phyloP scores from a whole-genome alignment of 23 tunicate genomes.

The Pegea sp. region DNA sequence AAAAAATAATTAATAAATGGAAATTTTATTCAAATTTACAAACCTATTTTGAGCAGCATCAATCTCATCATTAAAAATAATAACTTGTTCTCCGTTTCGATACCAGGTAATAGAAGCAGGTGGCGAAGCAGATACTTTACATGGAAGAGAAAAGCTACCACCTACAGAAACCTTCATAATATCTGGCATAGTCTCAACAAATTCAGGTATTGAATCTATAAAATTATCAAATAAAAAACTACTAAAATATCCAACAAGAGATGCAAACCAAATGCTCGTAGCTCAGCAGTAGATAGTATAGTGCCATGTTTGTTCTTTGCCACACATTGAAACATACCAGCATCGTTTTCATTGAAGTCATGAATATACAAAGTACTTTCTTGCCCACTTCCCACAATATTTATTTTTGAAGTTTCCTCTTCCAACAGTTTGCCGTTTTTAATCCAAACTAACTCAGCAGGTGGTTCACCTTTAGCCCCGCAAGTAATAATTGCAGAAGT shows the following conservation, averaged over 20 bases:
- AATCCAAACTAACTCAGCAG: constrained; percentile 9
- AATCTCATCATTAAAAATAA: too few relatives aligned
- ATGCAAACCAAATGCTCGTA: constrained; percentile 10
- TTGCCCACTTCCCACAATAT: background rate
- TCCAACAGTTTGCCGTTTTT: constrained; percentile 10
- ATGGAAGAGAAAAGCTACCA: constrained; percentile 2
- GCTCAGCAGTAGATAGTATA: constrained; percentile 21
- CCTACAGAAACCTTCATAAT: constrained; percentile 4
- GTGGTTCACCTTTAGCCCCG: constrained; percentile 12
- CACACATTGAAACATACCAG: constrained; percentile 33
- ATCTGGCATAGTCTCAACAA: constrained; percentile 6
- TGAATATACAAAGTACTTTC: constrained; percentile 4
- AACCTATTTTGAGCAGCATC: too few relatives aligned
- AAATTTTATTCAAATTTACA: too few relatives aligned
- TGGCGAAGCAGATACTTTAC: constrained; percentile 24
- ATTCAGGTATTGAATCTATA: constrained; percentile 3
- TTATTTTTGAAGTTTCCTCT: background rate
- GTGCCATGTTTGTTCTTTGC: constrained; percentile 13
- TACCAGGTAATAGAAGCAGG: constrained; percentile 11
- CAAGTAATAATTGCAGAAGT: constrained; percentile 3
- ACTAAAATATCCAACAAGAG: too few relatives aligned
- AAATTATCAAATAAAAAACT: background rate
- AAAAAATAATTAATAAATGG: too few relatives aligned
- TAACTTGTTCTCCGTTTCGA: too few relatives aligned
- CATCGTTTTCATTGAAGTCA: constrained; percentile 7